Evolutionary conservation across 1,140 invertebrate species (phyloP), one percentile per base, ranked within the genome.

Genomic region (Drosophila obscura): DNA sequence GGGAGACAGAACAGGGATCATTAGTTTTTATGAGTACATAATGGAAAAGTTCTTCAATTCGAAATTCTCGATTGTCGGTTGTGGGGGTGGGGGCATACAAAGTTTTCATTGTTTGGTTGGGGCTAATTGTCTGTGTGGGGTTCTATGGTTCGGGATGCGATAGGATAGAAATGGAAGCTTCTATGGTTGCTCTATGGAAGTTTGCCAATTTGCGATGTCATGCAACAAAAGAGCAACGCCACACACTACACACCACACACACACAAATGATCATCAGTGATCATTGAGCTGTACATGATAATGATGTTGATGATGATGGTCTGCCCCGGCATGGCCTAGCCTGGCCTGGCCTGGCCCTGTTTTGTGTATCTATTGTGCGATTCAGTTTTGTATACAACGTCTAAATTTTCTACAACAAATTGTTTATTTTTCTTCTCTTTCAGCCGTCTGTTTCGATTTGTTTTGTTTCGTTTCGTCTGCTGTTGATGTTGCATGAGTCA

Each of bases 401-500:
- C 83, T 77, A 89, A 77, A 84, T 83, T 88, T 74, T 89, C 82
- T 87, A 90, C 77, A 88, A 89, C 80, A 88, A 89, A 89, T 89
- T 77, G 79, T 84, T 88, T 83, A 80, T 88, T 65, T 82, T 69
- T 71, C 35, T 61, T 57, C 52, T 35, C 62, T 19, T 24, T 44
- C n/a, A 22, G 13, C 51, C 35, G 35, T 39, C 35, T 65, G 55
- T 64, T 76, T 57, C 57, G 66, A 56, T 50, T 73, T 62, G 65
- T 77, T 72, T 79, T 68, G 73, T 83, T 84, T 80, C 65, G 68
- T 80, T 85, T 80, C 63, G 82, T 84, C 83, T 84, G 73, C 75
- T 75, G 76, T 64, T 82, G 72, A 69, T 89, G 83, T 88, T 88
- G 84, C 80, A 88, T 88, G 83, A 88, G 60, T 88, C 83, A 88